Evolutionary conservation across 2,113 vertebrate genomes (phyloP).

Genomic region (Pandion haliaetus): DNA sequence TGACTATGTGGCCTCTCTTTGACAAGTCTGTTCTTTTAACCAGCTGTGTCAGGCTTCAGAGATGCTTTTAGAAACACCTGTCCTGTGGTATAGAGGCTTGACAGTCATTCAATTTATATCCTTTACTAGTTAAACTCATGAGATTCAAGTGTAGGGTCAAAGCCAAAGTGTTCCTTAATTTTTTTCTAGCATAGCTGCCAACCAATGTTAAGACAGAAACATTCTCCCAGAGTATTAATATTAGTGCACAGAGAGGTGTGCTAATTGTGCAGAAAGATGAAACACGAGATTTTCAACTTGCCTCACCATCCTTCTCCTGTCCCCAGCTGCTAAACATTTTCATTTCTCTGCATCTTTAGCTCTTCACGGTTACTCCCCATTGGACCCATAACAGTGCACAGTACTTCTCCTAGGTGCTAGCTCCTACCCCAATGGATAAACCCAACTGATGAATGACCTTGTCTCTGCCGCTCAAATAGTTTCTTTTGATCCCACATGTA

Average conservation of each 20-base stretch:
- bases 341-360: background rate
- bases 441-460: background rate
- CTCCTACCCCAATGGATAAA: background rate
- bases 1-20: background rate
- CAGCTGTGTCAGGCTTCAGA: conserved; percentile 7
- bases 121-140: background rate
- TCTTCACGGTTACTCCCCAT: background rate
- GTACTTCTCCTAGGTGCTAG: background rate
- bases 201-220: background rate
- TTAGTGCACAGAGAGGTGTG: background rate
- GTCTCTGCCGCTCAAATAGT: background rate
- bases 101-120: background rate
- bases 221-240: background rate
- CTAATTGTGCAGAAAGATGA: background rate
- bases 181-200: background rate
- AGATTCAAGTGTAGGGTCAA: background rate
- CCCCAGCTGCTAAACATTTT: background rate
- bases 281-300: background rate
- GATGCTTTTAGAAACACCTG: conserved; percentile 32
- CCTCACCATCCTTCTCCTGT: background rate
- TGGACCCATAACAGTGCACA: background rate
- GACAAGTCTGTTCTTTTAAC: background rate
- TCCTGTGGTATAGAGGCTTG: background rate
- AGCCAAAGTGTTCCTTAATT: background rate
- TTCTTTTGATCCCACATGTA: background rate